Conservation (phyloP, 2,113 vertebrate genomes). For the Gallinago jamesoni region DNA sequence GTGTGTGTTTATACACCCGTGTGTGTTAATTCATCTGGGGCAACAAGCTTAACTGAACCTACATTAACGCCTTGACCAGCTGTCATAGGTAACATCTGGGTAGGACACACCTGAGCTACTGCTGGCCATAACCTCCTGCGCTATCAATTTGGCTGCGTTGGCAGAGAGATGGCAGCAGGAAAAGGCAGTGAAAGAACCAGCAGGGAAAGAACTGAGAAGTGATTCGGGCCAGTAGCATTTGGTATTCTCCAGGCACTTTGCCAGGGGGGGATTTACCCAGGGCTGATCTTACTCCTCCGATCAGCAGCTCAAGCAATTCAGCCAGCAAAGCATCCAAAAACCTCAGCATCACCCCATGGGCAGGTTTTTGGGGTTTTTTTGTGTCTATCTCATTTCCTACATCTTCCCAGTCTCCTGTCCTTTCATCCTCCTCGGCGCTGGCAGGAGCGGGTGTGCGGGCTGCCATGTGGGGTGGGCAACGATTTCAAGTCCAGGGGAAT, state of each 20-base stretch:
- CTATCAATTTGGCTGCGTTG: fast-evolving
- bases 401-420: not conserved
- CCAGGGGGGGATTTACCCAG: not conserved
- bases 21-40: not conserved
- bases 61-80: not conserved
- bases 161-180: not conserved
- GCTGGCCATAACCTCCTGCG: fast-evolving
- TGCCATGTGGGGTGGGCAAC: fast-evolving
- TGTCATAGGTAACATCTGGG: not conserved
- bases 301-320: fast-evolving
- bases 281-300: not conserved
- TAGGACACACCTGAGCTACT: not conserved
- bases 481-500: not conserved
- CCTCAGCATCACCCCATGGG: not conserved
- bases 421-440: not conserved
- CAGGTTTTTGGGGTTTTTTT: not conserved
- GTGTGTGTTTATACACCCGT: fast-evolving
- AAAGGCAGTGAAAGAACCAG: not conserved
- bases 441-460: not conserved
- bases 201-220: not conserved
- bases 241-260: not conserved
- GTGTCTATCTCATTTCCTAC: not conserved
- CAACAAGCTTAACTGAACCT: not conserved
- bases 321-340: not conserved
- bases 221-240: not conserved